Base-by-base conservation (phyloP, 64 coral and sea anemone genomes). In the Trachythela sp. region DNA sequence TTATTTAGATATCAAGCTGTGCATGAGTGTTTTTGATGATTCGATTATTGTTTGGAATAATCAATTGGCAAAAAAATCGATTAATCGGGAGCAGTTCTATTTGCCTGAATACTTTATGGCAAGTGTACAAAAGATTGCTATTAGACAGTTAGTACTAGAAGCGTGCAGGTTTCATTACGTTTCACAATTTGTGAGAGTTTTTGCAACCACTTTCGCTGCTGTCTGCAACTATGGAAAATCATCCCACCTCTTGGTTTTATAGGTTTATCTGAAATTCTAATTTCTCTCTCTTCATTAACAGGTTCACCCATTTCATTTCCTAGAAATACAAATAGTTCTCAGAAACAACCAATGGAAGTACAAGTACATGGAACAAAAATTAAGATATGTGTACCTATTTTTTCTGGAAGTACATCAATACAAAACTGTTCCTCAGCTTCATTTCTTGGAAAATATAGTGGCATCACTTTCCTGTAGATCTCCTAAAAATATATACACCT, bases 221-320 rank as follows among this genome's bases (percentile, higher is more conserved):
- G n/a, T n/a, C n/a, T n/a, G n/a, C 20, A 9, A 45, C 0, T n/a
- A 45, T 39, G 48, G 39, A 13, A 0, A 89, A 17, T 13, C 9
- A 29, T 36, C 17, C 37, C 9, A 30, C 17, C 70, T 59, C 41
- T 24, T 88, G 83, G 48, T 49, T 52, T 58, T 9, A 89, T 26
- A 80, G 91, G 93, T 89, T 94, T 92, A 84, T 94, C 86, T 41
- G 88, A 92, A 42, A 98, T 98, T 72, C 95, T 90, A n/a, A 98
- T 98, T 91, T 94, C 93, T 59, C 95, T 85, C 51, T 98, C 95
- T 84, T 93, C 70, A 56, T 92, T 98, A 40, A 98, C 90, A 39
- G 95, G 95, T 45, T 98, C 95, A 58, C 95, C 95, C 41, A 91
- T 92, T 67, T 94, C 95, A 90, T 98, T 98, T n/a, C 95, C 95